Conservation (phyloP, 2,797 vertebrate species). For the Pterois miles region DNA sequence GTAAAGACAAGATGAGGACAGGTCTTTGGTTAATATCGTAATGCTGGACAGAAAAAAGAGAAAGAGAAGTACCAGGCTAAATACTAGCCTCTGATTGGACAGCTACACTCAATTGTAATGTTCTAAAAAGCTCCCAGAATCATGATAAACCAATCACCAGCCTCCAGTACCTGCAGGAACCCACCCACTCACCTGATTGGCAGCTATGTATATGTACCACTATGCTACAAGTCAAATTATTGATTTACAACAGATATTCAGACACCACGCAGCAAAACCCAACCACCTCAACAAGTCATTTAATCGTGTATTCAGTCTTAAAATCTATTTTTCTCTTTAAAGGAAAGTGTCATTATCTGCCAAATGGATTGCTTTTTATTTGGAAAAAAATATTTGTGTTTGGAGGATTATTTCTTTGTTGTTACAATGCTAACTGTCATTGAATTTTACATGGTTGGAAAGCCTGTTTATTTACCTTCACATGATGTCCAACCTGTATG, state of each 20-base stretch:
- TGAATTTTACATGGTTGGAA: too few relatives aligned
- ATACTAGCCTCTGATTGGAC: conserved; percentile 45
- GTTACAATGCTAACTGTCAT: too few relatives aligned
- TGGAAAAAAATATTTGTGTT: too few relatives aligned
- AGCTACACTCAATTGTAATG: conserved; percentile 34
- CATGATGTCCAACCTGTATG: too few relatives aligned
- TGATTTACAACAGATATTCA: not conserved
- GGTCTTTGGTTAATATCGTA: not conserved
- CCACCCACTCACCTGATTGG: conserved; percentile 25
- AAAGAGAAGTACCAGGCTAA: not conserved
- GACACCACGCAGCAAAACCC: conserved; percentile 16
- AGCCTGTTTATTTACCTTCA: too few relatives aligned
- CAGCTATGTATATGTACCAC: not conserved
- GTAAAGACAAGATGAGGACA: not conserved
- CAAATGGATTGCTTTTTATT: not conserved
- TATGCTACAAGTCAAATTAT: not conserved
- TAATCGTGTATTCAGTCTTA: conserved; percentile 46
- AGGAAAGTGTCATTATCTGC: not conserved
- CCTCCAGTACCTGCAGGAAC: not conserved
- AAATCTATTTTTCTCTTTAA: conserved; percentile 22
- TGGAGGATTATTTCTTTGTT: too few relatives aligned
- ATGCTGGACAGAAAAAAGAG: not conserved
- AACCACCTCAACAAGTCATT: conserved; percentile 2
- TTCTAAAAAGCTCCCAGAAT: conserved; percentile 30
- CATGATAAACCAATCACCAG: conserved; percentile 48